These are phyloP conservation scores for Drosophila subobscura DNA, from an alignment of 1,140 invertebrate genomes.

Conservation along the genomic window DNA sequence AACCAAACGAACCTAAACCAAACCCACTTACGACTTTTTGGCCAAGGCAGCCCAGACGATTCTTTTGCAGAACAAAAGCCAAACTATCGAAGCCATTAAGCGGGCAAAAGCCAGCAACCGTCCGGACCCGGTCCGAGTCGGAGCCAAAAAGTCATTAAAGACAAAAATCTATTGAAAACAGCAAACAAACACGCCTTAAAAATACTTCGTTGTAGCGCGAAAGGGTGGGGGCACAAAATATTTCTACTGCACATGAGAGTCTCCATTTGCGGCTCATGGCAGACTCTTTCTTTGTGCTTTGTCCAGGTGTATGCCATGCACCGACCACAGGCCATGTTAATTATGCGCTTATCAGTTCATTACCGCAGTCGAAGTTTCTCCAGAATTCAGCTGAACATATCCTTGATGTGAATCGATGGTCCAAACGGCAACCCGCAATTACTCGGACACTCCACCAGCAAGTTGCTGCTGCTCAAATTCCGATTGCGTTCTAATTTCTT, in stretches of 20 bases:
- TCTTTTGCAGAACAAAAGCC: conserved; percentile 71
- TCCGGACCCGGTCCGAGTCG: conserved; percentile 3
- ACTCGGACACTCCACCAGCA: conserved; percentile 15
- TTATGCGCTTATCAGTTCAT: conserved; percentile 79
- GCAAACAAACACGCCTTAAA: conserved; percentile 71
- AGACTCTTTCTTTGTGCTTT: not conserved
- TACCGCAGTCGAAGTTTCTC: conserved; percentile 42
- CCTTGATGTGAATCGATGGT: too few species aligned
- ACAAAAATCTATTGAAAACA: conserved; percentile 75
- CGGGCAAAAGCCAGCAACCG: conserved; percentile 25
- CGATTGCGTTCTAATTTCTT: conserved; percentile 44
- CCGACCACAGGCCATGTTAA: conserved; percentile 52
- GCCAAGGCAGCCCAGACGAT: conserved; percentile 39
- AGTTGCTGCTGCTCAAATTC: conserved; percentile 27
- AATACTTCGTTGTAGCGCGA: conserved; percentile 41
- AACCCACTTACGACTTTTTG: conserved; percentile 49
- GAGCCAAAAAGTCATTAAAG: conserved; percentile 74
- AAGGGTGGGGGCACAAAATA: conserved; percentile 22
- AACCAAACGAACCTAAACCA: conserved; percentile 24
- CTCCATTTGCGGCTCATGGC: not conserved
- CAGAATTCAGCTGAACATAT: conserved; percentile 5
- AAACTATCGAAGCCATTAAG: conserved; percentile 69
- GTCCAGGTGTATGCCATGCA: conserved; percentile 44
- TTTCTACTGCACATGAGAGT: conserved; percentile 38
- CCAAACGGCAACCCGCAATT: conserved; percentile 18